A percentile compares a stretch with the other conserved stretches of the same genome.
Evolutionary conservation across 30 jellyfish, hydroid and myxozoan species (phyloP).

Genomic region (Turritopsis rubra): DNA sequence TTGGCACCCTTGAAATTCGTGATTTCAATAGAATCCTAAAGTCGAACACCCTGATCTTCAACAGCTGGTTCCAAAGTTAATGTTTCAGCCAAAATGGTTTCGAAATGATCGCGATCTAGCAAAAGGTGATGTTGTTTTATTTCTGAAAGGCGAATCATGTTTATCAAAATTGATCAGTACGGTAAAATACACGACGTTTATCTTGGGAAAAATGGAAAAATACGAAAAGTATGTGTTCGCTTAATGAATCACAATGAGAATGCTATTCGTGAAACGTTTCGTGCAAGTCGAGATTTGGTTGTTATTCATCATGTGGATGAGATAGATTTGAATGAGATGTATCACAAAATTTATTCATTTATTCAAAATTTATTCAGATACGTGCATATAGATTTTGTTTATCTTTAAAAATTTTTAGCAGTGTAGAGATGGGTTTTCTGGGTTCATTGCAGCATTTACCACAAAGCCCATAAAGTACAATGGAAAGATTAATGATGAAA

Average conservation of each 20-base stretch:
- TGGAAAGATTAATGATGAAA: too few relatives aligned
- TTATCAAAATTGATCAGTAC: not conserved
- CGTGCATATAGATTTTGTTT: too few relatives aligned
- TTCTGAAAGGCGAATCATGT: not conserved
- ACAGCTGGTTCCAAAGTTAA: not conserved
- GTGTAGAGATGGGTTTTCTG: too few relatives aligned
- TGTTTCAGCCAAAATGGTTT: constrained; percentile 6
- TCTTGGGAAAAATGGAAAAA: not conserved
- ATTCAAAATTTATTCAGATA: too few relatives aligned
- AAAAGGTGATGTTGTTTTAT: constrained; percentile 12
- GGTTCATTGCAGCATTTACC: too few relatives aligned
- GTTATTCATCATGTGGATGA: not conserved
- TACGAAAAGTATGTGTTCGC: not conserved
- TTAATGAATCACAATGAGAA: not conserved
- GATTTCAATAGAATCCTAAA: not conserved
- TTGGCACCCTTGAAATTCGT: not conserved
- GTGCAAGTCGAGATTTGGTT: not conserved
- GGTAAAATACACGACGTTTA: not conserved
- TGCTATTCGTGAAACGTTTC: not conserved
- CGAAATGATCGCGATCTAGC: not conserved
- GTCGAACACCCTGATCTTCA: not conserved
- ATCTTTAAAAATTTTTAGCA: too few relatives aligned
- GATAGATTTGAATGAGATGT: not conserved
- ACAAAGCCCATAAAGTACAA: too few relatives aligned
- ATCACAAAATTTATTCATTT: too few relatives aligned